Evolutionary conservation across 2,888 invertebrate genomes (phyloP).

Genomic region (Drosophila atripex): DNA sequence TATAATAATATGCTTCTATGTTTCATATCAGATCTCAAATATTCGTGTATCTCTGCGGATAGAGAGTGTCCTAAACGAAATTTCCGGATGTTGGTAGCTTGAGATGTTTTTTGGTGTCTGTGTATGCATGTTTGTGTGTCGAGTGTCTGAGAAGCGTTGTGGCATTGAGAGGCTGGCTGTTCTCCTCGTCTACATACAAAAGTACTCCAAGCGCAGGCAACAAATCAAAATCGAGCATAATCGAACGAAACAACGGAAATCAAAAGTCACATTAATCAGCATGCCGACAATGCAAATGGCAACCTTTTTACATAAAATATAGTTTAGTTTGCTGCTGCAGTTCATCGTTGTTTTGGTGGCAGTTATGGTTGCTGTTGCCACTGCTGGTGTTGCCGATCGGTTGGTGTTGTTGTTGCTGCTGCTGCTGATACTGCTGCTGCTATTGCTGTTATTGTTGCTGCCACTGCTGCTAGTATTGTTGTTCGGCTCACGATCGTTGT

Average conservation of each 20-base stretch:
- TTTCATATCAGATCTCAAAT: slow-evolving; percentile 26
- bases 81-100: slow-evolving; percentile 18
- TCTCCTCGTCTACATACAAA: slow-evolving; percentile 44
- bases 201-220: slow-evolving; percentile 51
- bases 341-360: slow-evolving; percentile 38
- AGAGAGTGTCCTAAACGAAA: not conserved
- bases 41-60: slow-evolving; percentile 36
- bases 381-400: slow-evolving; percentile 15
- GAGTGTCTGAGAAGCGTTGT: slow-evolving; percentile 50
- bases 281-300: slow-evolving; percentile 74
- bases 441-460: slow-evolving; percentile 5
- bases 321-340: slow-evolving; percentile 73
- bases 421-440: slow-evolving; percentile 17
- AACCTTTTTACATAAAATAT: slow-evolving; percentile 75
- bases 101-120: slow-evolving; percentile 17
- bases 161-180: slow-evolving; percentile 15
- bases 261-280: slow-evolving; percentile 44
- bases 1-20: not conserved
- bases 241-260: slow-evolving; percentile 38
- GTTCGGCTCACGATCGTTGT: slow-evolving; percentile 59
- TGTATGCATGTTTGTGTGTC: slow-evolving; percentile 29
- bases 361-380: slow-evolving; percentile 20
- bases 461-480: slow-evolving; percentile 45
- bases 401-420: slow-evolving; percentile 35
- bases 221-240: slow-evolving; percentile 35